These are phyloP conservation scores for Ephialtes manifestator DNA, from an alignment of 2,888 invertebrate species.

Conservation along the genomic window DNA sequence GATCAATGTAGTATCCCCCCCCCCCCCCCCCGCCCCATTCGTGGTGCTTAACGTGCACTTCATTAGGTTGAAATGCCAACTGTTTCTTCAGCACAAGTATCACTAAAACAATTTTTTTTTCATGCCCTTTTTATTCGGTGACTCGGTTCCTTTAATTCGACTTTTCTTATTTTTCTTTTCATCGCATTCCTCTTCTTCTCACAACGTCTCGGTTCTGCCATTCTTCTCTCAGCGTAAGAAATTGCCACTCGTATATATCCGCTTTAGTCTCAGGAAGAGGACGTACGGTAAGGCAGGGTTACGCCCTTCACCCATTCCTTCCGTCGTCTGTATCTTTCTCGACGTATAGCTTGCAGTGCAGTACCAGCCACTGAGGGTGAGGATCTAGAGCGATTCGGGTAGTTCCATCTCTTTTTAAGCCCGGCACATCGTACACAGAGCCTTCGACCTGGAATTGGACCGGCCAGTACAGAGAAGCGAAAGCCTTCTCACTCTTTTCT, in stretches of 20 bases:
- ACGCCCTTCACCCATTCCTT: constrained; percentile 27
- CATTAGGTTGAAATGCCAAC: too few relatives aligned
- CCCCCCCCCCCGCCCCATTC: too few relatives aligned
- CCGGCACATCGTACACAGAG: constrained; percentile 29
- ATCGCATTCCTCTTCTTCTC: constrained; percentile 12
- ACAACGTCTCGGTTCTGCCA: constrained; percentile 21
- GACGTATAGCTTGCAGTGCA: constrained; percentile 6
- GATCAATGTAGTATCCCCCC: too few relatives aligned
- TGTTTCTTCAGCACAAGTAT: too few relatives aligned
- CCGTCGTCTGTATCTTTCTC: constrained; percentile 46
- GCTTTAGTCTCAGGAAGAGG: constrained; percentile 36
- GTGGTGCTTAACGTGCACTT: too few relatives aligned
- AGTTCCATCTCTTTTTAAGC: constrained; percentile 59
- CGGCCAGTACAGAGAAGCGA: constrained; percentile 4
- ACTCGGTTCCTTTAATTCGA: not conserved
- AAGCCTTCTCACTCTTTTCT: constrained; percentile 46
- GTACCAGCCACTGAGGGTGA: constrained; percentile 4
- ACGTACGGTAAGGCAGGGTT: constrained; percentile 2
- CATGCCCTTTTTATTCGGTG: too few relatives aligned
- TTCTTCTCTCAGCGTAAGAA: constrained; percentile 54
- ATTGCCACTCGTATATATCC: constrained; percentile 58
- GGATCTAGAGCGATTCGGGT: constrained; percentile 51
- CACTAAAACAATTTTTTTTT: too few relatives aligned
- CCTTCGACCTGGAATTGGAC: constrained; percentile 55
- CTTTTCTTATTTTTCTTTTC: constrained; percentile 5